Percentiles rank a stretch among this genome's conserved stretches.
phyloP scores from a whole-genome alignment of 1,140 invertebrate genomes.

The Linepithema humile region DNA sequence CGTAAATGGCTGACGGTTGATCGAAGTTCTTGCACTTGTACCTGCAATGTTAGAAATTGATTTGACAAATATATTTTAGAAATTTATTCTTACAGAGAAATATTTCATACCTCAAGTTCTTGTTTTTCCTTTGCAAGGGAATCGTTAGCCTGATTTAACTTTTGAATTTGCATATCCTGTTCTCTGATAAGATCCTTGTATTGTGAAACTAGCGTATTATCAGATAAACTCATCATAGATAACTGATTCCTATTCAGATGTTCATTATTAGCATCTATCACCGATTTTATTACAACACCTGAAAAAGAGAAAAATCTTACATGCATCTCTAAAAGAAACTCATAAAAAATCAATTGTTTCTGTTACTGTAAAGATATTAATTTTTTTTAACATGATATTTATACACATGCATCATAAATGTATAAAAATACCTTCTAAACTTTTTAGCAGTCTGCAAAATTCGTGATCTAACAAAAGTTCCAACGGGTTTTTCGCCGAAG shows the following conservation, averaged over 20 bases:
- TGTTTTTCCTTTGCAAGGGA: conserved; percentile 85
- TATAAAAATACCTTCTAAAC: conserved; percentile 87
- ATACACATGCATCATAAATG: neutral
- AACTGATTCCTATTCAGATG: conserved; percentile 77
- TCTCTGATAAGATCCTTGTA: conserved; percentile 96
- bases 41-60: conserved; percentile 78
- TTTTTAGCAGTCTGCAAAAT: conserved; percentile 96
- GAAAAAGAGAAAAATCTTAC: conserved; percentile 25
- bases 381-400: neutral
- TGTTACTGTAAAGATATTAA: neutral
- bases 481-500: conserved; percentile 89
- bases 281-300: conserved; percentile 85
- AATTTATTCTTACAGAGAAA: neutral
- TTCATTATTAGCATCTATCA: conserved; percentile 79
- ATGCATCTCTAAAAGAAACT: conserved; percentile 3
- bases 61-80: conserved; percentile 2
- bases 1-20: conserved; percentile 90
- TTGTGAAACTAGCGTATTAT: conserved; percentile 88
- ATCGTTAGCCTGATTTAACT: conserved; percentile 85
- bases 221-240: conserved; percentile 79
- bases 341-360: conserved; percentile 24
- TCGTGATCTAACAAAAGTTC: conserved; percentile 97
- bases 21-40: conserved; percentile 89
- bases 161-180: conserved; percentile 91
- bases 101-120: conserved; percentile 83